Conservation (phyloP, 2,888 invertebrate species). For the Dynastes maya region DNA sequence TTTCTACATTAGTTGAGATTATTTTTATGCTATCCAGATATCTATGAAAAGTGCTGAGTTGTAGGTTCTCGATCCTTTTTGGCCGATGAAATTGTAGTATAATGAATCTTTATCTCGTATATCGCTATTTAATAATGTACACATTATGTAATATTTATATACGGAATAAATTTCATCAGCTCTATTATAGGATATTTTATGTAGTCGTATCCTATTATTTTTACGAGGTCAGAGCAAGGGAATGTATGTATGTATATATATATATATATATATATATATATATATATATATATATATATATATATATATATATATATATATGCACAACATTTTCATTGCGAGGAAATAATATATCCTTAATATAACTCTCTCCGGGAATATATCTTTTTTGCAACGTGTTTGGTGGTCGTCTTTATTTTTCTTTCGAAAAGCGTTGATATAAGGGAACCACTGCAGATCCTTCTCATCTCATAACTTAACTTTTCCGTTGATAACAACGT, state of each 20-base stretch:
- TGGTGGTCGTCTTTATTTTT: not conserved
- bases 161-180: not conserved
- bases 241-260: not conserved
- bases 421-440: not conserved
- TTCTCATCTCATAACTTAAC: not conserved
- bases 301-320: not conserved
- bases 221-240: not conserved
- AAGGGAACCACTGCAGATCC: not conserved
- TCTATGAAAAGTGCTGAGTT: too few relatives aligned
- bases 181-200: not conserved
- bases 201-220: conserved; percentile 6
- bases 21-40: too few relatives aligned
- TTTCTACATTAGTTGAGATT: too few relatives aligned
- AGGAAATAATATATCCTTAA: not conserved
- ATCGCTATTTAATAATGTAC: too few relatives aligned
- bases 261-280: not conserved
- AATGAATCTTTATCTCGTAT: too few relatives aligned
- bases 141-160: not conserved
- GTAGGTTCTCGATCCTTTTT: too few relatives aligned
- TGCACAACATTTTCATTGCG: not conserved
- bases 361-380: not conserved
- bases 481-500: not conserved
- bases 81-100: too few relatives aligned
- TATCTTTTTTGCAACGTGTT: not conserved
- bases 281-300: not conserved